phyloP scores from a whole-genome alignment of 2,888 invertebrate genomes.

The Myathropa florea region DNA sequence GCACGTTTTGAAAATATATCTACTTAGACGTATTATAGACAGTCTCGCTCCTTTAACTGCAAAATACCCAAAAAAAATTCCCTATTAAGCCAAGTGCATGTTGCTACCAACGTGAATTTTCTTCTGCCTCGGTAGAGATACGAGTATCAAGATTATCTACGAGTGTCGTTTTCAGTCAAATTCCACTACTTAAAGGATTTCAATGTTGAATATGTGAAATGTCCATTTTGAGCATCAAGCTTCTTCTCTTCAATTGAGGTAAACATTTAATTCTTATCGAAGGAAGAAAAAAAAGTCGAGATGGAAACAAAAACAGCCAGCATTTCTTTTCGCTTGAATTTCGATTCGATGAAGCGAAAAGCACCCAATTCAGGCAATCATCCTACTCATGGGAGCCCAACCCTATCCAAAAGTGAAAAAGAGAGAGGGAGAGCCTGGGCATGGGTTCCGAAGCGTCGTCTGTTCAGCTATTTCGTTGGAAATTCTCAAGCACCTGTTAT shows the following conservation, averaged over 20 bases:
- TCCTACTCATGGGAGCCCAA: neutral
- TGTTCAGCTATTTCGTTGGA: slow-evolving; percentile 34
- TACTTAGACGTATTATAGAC: neutral
- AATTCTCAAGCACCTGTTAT: slow-evolving; percentile 53
- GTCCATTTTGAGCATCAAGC: neutral
- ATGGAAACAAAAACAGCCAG: neutral
- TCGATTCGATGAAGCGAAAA: slow-evolving; percentile 38
- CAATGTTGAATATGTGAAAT: neutral
- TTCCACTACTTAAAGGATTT: neutral
- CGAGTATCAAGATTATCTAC: neutral
- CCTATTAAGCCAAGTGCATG: neutral
- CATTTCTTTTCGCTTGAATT: slow-evolving; percentile 19
- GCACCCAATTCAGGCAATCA: slow-evolving; percentile 28
- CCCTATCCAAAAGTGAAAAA: neutral
- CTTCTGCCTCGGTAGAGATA: neutral
- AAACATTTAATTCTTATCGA: neutral
- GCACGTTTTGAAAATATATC: neutral
- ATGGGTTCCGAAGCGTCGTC: slow-evolving; percentile 2
- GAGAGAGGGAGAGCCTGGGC: neutral
- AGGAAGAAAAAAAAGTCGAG: neutral
- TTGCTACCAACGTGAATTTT: neutral
- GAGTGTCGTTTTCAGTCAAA: neutral
- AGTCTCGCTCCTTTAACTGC: too few species aligned
- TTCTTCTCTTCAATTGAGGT: neutral
- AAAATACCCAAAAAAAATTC: neutral